Evolutionary conservation across 2,797 vertebrate genomes (phyloP), one percentile per base, ranked within the genome.

Genomic region (Remorina albescens): DNA sequence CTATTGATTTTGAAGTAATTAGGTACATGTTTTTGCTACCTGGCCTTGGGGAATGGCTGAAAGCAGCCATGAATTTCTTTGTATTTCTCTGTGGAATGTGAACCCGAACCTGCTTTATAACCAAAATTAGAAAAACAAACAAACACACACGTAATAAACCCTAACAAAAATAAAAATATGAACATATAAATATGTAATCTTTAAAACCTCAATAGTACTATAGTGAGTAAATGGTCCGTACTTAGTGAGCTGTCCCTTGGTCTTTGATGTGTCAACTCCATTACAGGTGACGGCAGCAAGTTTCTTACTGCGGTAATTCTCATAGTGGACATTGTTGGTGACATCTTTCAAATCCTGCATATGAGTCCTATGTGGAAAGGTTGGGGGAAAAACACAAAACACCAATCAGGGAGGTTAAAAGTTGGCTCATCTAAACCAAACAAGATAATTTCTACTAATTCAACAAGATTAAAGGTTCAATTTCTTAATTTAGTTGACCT

Each of bases 271-370:
- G 65, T 95, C 94, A 25, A 95, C 92, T 9, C 94, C 94, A 0
- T 94, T 95, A 66, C 95, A 94, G 76, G 95, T 95, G 86, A 95
- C 93, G 0, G 94, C 94, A 0, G 94, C 95, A 0, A 95, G 92
- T 60, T 95, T 95, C 87, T 87, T 94, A 64, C 94, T 95, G 71
- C 95, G 93, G 64, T 94, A 95, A 59, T 95, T 95, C 80, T 95
- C 94, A 0, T 95, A 95, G 56, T 95, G 95, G 67, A 95, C 92
- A 1, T 95, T 95, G 76, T 95, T 95, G 60, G 95, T 95, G 60
- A 95, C 94, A 1, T 95, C 95, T 81, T 95, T 95, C 25, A 95
- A 84, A 57, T 95, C 94, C 86, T 95, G 95, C 93, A 95, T 95
- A 21, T 95, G 94, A 16, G 94, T 95, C 63, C 95, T 95, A 30